These are phyloP conservation scores for Conus ventricosus DNA, from an alignment of 1,140 invertebrate genomes.

Conservation along the genomic window DNA sequence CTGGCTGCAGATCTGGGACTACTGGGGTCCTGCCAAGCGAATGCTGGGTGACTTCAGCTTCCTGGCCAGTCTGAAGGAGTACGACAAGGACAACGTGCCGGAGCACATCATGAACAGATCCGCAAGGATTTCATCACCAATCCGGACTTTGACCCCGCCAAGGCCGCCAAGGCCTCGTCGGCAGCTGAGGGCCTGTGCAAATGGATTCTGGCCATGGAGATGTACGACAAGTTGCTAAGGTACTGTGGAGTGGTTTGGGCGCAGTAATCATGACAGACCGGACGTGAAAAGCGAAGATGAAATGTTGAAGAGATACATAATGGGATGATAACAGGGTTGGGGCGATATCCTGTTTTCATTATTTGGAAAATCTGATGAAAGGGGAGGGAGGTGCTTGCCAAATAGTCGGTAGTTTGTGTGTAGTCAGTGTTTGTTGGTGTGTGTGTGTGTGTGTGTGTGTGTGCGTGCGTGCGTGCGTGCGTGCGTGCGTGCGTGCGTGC, in stretches of 20 bases:
- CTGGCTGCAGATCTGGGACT: constrained; percentile 82
- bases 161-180: constrained; percentile 91
- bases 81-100: constrained; percentile 84
- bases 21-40: constrained; percentile 93
- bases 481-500: not conserved
- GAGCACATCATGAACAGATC: constrained; percentile 86
- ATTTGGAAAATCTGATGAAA: too few species aligned
- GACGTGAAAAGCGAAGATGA: not conserved
- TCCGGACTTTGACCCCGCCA: constrained; percentile 89
- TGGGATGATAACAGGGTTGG: not conserved
- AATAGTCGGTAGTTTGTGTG: too few species aligned
- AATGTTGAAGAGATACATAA: not conserved
- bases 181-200: constrained; percentile 87
- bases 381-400: too few species aligned
- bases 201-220: constrained; percentile 95
- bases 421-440: not conserved
- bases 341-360: not conserved
- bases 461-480: not conserved
- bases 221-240: constrained; percentile 91
- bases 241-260: constrained; percentile 10
- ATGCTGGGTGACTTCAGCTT: constrained; percentile 94
- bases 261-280: not conserved
- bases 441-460: not conserved
- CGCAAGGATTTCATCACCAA: constrained; percentile 88
- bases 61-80: constrained; percentile 87